A percentile compares a stretch with the other conserved stretches of the same genome.
phyloP scores from a whole-genome alignment of 2,113 vertebrate species.

The Galbula dea region DNA sequence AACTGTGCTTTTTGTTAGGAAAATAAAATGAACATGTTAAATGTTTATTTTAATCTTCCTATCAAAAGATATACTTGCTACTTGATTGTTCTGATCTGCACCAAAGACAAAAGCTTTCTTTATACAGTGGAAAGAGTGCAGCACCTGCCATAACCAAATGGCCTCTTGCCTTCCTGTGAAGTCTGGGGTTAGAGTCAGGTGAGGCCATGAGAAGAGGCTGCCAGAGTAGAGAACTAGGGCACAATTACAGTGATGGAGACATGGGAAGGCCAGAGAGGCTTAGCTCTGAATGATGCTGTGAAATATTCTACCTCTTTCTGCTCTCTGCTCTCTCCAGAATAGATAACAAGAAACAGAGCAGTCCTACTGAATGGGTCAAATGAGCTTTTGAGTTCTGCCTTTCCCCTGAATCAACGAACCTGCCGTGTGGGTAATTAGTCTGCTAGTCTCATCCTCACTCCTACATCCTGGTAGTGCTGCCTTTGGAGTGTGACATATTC shows the following conservation, averaged over 20 bases:
- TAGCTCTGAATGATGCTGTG: neutral
- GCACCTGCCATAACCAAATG: neutral
- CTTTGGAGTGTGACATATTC: neutral
- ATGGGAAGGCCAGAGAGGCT: neutral
- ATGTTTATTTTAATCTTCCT: neutral
- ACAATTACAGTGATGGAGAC: neutral
- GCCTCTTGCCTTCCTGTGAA: neutral
- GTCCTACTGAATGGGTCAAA: neutral
- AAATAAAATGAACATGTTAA: neutral
- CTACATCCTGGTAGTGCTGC: neutral
- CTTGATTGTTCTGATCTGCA: neutral
- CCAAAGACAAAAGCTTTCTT: neutral
- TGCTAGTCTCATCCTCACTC: slow-evolving; percentile 11
- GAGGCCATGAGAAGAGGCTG: neutral
- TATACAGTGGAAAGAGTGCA: neutral
- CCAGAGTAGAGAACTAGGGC: neutral
- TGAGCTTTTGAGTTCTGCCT: neutral
- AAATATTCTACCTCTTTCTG: neutral
- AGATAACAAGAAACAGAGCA: neutral
- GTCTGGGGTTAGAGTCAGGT: neutral
- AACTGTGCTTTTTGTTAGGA: neutral
- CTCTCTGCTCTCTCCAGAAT: neutral
- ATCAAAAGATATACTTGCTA: neutral
- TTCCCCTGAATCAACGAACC: neutral
- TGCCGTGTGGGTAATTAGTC: neutral